phyloP scores from a whole-genome alignment of 2,888 invertebrate species.

The Agrochola lota region DNA sequence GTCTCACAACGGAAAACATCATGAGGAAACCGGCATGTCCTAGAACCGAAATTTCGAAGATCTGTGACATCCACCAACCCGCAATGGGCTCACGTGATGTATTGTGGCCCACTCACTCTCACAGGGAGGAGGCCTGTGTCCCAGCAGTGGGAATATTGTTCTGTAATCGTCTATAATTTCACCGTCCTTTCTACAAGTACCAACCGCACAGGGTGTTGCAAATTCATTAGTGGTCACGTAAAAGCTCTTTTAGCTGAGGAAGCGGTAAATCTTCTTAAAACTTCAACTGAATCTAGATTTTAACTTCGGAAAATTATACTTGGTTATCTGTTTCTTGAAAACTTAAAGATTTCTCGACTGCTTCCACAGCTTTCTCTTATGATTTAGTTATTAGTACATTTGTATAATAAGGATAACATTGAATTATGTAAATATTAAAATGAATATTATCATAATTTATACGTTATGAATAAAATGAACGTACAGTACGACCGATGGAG shows the following conservation, averaged over 20 bases:
- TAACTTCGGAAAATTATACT: conserved; percentile 32
- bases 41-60: no score
- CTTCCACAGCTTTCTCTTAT: conserved; percentile 4
- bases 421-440: not conserved
- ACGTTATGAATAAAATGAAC: not conserved
- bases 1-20: not conserved
- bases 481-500: not conserved
- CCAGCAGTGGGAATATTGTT: no score
- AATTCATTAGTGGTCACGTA: conserved; percentile 44
- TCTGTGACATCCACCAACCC: no score
- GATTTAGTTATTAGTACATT: not conserved
- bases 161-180: conserved; percentile 30
- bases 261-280: conserved; percentile 39
- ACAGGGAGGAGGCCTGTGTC: no score
- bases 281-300: conserved; percentile 41
- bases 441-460: not conserved
- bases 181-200: conserved; percentile 1
- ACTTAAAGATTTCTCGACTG: conserved; percentile 10
- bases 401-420: not conserved
- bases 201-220: conserved; percentile 10
- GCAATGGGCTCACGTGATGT: no score
- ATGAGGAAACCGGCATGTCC: no score
- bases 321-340: conserved; percentile 22
- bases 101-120: no score
- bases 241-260: conserved; percentile 8